These are phyloP conservation scores for Phataginus tricuspis DNA, from an alignment of 2,797 vertebrate species.

Conservation along the genomic window DNA sequence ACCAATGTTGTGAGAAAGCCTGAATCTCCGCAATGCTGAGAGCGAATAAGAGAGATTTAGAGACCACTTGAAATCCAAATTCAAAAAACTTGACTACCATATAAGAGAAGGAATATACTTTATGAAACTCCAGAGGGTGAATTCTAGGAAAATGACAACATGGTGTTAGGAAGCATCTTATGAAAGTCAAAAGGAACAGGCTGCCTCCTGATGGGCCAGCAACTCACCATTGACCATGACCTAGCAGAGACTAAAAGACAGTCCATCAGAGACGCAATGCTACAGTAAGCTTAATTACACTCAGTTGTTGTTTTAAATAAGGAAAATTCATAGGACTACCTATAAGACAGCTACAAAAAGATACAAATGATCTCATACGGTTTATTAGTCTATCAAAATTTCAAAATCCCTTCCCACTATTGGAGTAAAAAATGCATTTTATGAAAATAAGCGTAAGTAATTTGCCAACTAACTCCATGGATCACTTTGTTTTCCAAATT, in stretches of 20 bases:
- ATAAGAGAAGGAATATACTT: not conserved
- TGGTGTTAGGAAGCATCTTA: not conserved
- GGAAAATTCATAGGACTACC: not conserved
- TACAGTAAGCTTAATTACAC: not conserved
- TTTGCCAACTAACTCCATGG: not conserved
- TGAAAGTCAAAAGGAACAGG: not conserved
- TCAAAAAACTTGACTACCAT: not conserved
- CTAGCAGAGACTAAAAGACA: not conserved
- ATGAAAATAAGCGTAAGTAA: slow-evolving; percentile 12
- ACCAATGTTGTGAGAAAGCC: not conserved
- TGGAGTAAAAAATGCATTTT: slow-evolving; percentile 2
- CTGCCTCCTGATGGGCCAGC: not conserved
- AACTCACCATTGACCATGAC: not conserved
- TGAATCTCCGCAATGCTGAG: not conserved
- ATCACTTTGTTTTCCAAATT: not conserved
- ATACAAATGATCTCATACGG: not conserved
- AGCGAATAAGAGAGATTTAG: not conserved
- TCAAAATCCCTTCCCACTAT: not conserved
- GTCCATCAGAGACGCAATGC: not conserved
- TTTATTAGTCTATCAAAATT: slow-evolving; percentile 4
- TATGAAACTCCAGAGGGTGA: not conserved
- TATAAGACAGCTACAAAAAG: not conserved
- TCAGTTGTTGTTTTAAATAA: slow-evolving; percentile 21
- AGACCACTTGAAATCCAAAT: not conserved
- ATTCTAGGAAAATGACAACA: not conserved